Percentiles rank a stretch among this genome's conserved stretches.
phyloP scores from a whole-genome alignment of 2,888 invertebrate species.

The Leptopilina syphax region DNA sequence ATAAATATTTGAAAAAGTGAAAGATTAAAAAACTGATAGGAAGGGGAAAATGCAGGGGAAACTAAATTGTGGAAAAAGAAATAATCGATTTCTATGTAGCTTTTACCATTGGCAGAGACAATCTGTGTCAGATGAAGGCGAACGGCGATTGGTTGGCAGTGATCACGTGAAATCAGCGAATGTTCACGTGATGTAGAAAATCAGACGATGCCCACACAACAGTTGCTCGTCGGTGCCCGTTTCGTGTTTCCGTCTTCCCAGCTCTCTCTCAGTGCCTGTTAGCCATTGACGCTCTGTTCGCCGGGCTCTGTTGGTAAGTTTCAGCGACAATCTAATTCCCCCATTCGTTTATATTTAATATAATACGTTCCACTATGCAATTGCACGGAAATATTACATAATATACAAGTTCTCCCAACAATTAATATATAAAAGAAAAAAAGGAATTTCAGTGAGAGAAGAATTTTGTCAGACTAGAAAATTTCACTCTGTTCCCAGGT shows the following conservation, averaged over 20 bases:
- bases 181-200: slow-evolving; percentile 12
- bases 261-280: slow-evolving; percentile 67
- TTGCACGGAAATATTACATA: background rate
- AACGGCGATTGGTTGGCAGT: slow-evolving; percentile 52
- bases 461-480: background rate
- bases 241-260: slow-evolving; percentile 72
- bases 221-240: slow-evolving; percentile 56
- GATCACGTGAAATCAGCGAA: slow-evolving; percentile 55
- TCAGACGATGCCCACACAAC: background rate
- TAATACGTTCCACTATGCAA: slow-evolving; percentile 12
- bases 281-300: slow-evolving; percentile 74
- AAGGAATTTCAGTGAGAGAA: background rate
- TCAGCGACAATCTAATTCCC: slow-evolving; percentile 28
- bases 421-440: background rate
- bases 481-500: slow-evolving; percentile 61
- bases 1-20: background rate
- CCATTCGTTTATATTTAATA: background rate
- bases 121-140: background rate
- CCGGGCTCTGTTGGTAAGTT: slow-evolving; percentile 70
- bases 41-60: slow-evolving; percentile 28
- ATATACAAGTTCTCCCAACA: background rate
- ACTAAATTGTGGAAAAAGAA: slow-evolving; percentile 41
- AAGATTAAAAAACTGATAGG: background rate
- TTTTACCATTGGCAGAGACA: slow-evolving; percentile 21
- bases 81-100: slow-evolving; percentile 53